A percentile compares a stretch with the other conserved stretches of the same genome.
Evolutionary conservation across 2,113 vertebrate species (phyloP).

Genomic region (Pyxicephalus adspersus): DNA sequence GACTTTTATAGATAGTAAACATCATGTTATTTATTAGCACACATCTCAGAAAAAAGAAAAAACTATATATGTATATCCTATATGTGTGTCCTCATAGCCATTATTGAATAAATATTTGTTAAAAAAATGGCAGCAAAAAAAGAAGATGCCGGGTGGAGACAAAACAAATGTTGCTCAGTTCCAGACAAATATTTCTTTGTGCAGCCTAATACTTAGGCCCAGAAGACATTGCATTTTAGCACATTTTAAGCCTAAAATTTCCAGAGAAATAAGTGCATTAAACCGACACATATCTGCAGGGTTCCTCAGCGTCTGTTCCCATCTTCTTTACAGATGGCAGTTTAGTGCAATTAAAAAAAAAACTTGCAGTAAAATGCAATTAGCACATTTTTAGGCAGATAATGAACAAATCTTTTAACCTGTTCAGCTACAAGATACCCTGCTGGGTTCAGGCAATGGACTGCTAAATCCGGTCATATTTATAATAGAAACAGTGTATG

Average conservation of each 20-base stretch:
- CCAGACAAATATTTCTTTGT: slow-evolving; percentile 21
- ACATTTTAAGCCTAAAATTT: slow-evolving; percentile 36
- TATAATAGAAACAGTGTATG: background rate
- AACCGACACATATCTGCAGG: slow-evolving; percentile 40
- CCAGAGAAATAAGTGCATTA: slow-evolving; percentile 37
- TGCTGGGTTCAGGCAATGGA: background rate
- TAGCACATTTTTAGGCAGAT: slow-evolving; percentile 49
- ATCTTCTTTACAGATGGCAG: slow-evolving; percentile 43
- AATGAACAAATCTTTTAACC: slow-evolving; percentile 49
- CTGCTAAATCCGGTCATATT: slow-evolving; percentile 1
- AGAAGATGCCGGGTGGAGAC: background rate
- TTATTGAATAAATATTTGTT: too few species aligned
- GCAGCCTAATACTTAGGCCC: background rate
- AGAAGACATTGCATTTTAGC: slow-evolving; percentile 13
- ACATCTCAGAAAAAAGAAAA: too few species aligned
- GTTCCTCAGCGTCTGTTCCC: slow-evolving; percentile 41
- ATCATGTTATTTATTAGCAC: too few species aligned
- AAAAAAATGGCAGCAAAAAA: background rate
- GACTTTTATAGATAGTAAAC: too few species aligned
- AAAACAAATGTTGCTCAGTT: background rate
- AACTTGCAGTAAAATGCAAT: slow-evolving; percentile 19
- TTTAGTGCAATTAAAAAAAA: slow-evolving; percentile 51
- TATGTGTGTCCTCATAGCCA: too few species aligned
- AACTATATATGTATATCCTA: too few species aligned
- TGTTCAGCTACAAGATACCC: background rate